These are phyloP conservation scores for Phalacrocorax brasilianus DNA, from an alignment of 2,113 vertebrate species.

Conservation along the genomic window DNA sequence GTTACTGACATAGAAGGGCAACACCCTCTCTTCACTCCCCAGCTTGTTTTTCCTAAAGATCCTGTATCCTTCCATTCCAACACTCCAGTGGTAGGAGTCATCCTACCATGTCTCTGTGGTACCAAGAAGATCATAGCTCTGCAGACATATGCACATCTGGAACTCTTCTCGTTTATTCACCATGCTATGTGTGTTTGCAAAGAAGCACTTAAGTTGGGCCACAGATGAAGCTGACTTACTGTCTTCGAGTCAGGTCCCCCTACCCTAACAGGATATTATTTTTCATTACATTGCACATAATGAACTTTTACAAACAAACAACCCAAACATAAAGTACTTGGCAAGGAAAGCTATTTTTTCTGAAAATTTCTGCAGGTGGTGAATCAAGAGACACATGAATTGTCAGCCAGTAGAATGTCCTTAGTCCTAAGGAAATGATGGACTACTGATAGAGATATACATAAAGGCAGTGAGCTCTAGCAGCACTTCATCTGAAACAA, in stretches of 20 bases:
- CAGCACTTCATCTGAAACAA: not conserved
- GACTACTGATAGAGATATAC: not conserved
- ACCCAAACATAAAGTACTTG: not conserved
- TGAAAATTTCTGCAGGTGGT: not conserved
- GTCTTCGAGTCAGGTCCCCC: not conserved
- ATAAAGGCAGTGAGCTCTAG: not conserved
- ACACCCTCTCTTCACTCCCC: not conserved
- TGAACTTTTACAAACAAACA: not conserved
- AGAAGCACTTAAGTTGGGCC: not conserved
- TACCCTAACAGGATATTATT: not conserved
- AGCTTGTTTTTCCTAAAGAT: not conserved
- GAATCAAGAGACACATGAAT: not conserved
- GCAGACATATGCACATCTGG: fast-evolving
- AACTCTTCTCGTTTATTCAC: not conserved
- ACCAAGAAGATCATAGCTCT: not conserved
- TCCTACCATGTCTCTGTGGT: not conserved
- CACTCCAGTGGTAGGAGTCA: not conserved
- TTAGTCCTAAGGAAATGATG: not conserved
- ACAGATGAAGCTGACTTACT: not conserved
- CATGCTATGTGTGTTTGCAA: not conserved
- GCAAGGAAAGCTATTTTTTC: not conserved
- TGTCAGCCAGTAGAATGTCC: not conserved
- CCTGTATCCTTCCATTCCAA: not conserved
- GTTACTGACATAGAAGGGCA: not conserved
- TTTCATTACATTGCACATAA: not conserved